Conservation (phyloP, 2,113 vertebrate species). For the Protobothrops mucrosquamatus region DNA sequence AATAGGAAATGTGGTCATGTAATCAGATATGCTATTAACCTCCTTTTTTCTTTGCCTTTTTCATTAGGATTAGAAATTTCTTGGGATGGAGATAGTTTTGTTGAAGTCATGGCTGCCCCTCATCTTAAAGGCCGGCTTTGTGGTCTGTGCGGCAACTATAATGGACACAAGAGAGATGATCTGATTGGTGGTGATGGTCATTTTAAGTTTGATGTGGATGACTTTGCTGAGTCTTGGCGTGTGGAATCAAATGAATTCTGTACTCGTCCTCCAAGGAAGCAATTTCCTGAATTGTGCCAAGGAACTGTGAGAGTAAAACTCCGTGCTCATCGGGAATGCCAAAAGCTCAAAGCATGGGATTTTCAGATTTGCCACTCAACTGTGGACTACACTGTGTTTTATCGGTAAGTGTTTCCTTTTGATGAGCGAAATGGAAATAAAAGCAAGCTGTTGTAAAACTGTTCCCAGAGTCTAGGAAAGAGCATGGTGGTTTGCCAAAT, state of each 20-base stretch:
- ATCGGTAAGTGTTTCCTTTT: constrained; percentile 74
- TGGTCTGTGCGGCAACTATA: constrained; percentile 97
- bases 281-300: constrained; percentile 82
- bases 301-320: constrained; percentile 89
- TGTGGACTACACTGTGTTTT: constrained; percentile 88
- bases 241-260: constrained; percentile 92
- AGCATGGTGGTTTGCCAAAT: not conserved
- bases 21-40: not conserved
- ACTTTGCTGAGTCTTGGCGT: constrained; percentile 95
- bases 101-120: constrained; percentile 92
- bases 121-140: constrained; percentile 91
- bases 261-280: constrained; percentile 74
- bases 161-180: constrained; percentile 93
- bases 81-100: constrained; percentile 98
- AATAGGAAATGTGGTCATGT: not conserved
- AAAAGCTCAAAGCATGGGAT: constrained; percentile 94
- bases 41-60: constrained; percentile 7
- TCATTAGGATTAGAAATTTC: constrained; percentile 91
- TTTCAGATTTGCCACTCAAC: constrained; percentile 92
- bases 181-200: constrained; percentile 88
- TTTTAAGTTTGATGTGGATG: constrained; percentile 96
- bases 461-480: not conserved
- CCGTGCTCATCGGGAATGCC: constrained; percentile 91
- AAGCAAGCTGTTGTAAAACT: not conserved
- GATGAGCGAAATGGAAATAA: not conserved